phyloP scores from a whole-genome alignment of 2,797 vertebrate genomes.

The Microctenopoma steveboyesi region DNA sequence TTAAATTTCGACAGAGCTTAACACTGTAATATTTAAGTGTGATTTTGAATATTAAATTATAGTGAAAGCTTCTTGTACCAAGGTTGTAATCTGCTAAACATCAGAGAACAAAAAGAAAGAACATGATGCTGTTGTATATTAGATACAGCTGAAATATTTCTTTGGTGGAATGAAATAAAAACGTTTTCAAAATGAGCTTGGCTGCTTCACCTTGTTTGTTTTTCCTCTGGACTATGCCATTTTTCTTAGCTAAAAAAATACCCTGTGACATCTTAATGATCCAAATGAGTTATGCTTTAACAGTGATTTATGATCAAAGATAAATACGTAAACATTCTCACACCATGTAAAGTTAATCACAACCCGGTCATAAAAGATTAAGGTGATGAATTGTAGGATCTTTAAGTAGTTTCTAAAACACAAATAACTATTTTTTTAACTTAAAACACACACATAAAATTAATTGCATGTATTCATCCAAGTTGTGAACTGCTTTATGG shows the following conservation, averaged over 20 bases:
- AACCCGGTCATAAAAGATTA: conserved; percentile 14
- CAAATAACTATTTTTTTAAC: conserved; percentile 11
- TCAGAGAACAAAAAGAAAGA: conserved; percentile 9
- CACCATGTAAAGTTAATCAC: conserved; percentile 16
- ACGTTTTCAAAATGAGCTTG: conserved; percentile 30
- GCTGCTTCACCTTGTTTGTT: conserved; percentile 16
- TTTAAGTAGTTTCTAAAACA: not conserved
- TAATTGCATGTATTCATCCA: not conserved
- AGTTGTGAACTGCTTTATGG: conserved; percentile 32
- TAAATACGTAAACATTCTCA: not conserved
- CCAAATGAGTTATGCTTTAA: conserved; percentile 18
- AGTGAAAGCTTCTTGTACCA: not conserved
- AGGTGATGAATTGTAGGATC: not conserved
- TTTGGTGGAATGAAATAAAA: conserved; percentile 30
- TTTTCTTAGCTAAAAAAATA: conserved; percentile 37
- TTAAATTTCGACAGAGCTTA: not conserved
- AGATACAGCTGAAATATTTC: conserved; percentile 31
- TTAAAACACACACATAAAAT: conserved; percentile 1
- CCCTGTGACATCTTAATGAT: conserved; percentile 18
- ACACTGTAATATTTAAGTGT: conserved; percentile 3
- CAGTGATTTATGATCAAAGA: too few relatives aligned
- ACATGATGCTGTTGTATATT: conserved; percentile 13
- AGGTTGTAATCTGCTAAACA: conserved; percentile 10
- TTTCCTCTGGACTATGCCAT: conserved; percentile 8
- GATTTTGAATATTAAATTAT: conserved; percentile 10